Conservation (phyloP, 2,113 vertebrate species). For the Cavia porcellus region DNA sequence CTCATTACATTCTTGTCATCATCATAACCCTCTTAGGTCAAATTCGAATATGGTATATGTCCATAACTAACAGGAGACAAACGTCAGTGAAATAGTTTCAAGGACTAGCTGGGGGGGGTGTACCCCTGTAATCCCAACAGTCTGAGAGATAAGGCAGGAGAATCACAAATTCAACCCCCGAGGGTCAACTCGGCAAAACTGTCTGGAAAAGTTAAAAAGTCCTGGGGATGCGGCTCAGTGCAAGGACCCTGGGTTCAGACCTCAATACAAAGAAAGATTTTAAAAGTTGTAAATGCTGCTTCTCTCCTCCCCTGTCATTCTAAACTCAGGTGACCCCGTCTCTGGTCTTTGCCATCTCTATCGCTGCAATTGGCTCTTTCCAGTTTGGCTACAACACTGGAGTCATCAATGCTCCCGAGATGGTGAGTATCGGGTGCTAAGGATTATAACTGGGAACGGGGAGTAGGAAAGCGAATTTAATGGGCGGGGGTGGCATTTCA, state of each 20-base stretch:
- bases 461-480: background rate
- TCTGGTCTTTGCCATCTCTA: slow-evolving; percentile 90
- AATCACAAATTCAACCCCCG: background rate
- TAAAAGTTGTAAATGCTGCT: background rate
- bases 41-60: background rate
- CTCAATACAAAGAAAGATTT: background rate
- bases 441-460: background rate
- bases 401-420: slow-evolving; percentile 63
- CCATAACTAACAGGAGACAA: background rate
- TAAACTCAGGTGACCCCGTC: slow-evolving; percentile 81
- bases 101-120: no score
- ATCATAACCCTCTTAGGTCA: background rate
- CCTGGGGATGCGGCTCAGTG: background rate
- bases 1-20: background rate
- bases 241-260: background rate
- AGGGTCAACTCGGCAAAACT: background rate
- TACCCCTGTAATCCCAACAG: background rate
- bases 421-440: slow-evolving; percentile 84
- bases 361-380: slow-evolving; percentile 94
- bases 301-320: no score
- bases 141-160: background rate
- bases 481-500: background rate
- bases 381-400: slow-evolving; percentile 92
- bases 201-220: background rate
- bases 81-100: background rate